Percentiles rank a stretch among this genome's conserved stretches.
These are phyloP conservation scores for Progne subis DNA, from an alignment of 2,113 vertebrate species.

Conservation along the genomic window DNA sequence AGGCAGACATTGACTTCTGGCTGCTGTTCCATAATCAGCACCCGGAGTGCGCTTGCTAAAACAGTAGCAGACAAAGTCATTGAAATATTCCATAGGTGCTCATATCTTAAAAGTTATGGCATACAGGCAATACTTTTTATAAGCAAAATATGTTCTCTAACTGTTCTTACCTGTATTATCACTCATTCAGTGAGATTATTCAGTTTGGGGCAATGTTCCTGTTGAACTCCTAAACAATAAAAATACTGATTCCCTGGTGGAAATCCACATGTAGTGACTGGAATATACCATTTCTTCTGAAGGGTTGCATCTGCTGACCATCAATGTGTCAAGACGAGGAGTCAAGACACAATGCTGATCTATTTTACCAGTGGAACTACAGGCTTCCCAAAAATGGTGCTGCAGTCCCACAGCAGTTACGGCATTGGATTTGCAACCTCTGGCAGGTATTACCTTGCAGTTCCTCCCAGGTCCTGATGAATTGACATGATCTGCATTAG, in stretches of 20 bases:
- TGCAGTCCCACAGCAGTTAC: slow-evolving; percentile 79
- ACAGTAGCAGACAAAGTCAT: not conserved
- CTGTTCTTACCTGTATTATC: not conserved
- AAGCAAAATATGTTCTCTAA: not conserved
- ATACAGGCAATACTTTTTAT: not conserved
- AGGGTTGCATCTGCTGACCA: slow-evolving; percentile 76
- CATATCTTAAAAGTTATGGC: not conserved
- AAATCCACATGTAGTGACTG: not conserved
- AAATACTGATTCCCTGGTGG: not conserved
- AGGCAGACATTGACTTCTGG: not conserved
- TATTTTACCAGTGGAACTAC: slow-evolving; percentile 87
- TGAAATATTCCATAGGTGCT: not conserved
- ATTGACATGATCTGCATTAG: not conserved
- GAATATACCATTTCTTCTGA: not conserved
- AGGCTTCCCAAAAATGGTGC: slow-evolving; percentile 82
- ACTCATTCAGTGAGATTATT: not conserved
- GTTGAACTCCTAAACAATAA: not conserved
- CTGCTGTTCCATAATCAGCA: not conserved
- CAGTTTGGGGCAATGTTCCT: not conserved
- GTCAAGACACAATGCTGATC: slow-evolving; percentile 75
- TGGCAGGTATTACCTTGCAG: slow-evolving; percentile 68
- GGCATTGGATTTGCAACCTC: slow-evolving; percentile 77
- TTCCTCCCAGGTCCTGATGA: not conserved
- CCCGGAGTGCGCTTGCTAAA: not conserved
- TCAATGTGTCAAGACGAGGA: slow-evolving; percentile 74